A percentile compares a stretch with the other conserved stretches of the same genome.
Conservation (phyloP, 2,113 vertebrate species). For the Galemys pyrenaicus region DNA sequence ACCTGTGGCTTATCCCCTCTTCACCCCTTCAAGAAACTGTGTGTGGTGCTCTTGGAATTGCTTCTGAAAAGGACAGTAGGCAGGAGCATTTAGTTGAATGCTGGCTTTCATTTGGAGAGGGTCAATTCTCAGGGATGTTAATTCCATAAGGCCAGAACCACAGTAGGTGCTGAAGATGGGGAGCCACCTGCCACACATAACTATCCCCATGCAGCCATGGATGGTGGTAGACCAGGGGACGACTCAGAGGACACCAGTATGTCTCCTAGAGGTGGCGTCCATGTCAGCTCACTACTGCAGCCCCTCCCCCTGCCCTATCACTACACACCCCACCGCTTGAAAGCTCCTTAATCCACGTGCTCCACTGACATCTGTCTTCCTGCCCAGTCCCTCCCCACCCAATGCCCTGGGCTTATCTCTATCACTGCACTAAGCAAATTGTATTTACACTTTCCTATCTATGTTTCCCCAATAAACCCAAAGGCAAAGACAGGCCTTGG, state of each 20-base stretch:
- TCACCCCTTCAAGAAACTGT: not conserved
- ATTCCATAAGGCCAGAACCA: not conserved
- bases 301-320: not conserved
- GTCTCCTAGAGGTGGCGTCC: not conserved
- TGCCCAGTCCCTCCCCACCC: not conserved
- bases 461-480: not conserved
- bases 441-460: not conserved
- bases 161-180: not conserved
- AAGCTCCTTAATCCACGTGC: not conserved
- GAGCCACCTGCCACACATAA: fast-evolving
- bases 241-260: not conserved
- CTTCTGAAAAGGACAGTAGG: not conserved
- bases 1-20: fast-evolving
- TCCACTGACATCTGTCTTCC: not conserved
- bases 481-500: not conserved
- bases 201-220: fast-evolving
- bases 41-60: too few relatives aligned
- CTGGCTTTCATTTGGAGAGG: not conserved
- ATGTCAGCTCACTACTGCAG: not conserved
- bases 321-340: not conserved
- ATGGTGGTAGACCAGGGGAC: not conserved
- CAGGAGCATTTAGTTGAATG: not conserved
- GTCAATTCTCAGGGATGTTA: not conserved
- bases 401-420: not conserved
- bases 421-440: not conserved